Evolutionary conservation across 2,113 vertebrate species (phyloP).

Genomic region (Sinosuthora webbiana): DNA sequence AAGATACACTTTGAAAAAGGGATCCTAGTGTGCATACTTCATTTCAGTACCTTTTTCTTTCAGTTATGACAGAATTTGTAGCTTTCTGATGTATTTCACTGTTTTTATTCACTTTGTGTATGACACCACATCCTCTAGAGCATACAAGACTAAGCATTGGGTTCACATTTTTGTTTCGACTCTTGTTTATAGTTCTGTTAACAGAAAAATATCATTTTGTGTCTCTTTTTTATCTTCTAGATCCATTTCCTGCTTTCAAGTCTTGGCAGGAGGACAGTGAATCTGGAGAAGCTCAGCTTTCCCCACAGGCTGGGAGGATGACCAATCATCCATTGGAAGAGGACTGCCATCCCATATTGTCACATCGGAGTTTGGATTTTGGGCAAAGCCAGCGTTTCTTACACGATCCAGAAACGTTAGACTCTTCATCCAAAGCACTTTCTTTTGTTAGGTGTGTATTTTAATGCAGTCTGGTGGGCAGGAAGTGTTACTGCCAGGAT

Average conservation of each 20-base stretch:
- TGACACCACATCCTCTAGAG: constrained; percentile 49
- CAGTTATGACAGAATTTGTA: constrained; percentile 48
- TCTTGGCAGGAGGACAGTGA: constrained; percentile 94
- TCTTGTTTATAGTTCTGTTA: neutral
- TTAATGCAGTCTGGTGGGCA: neutral
- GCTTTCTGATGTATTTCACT: constrained; percentile 57
- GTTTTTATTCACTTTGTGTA: constrained; percentile 53
- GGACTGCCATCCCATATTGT: constrained; percentile 83
- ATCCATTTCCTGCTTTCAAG: constrained; percentile 93
- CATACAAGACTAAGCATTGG: constrained; percentile 47
- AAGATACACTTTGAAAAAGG: constrained; percentile 62
- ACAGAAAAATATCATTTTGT: constrained; percentile 54
- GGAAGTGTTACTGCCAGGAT: neutral
- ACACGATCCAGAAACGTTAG: constrained; percentile 82
- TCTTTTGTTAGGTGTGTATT: constrained; percentile 80
- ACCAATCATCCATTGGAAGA: constrained; percentile 86
- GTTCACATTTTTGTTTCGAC: neutral
- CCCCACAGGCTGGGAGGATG: constrained; percentile 95
- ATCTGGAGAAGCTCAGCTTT: constrained; percentile 93
- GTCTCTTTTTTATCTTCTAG: constrained; percentile 70
- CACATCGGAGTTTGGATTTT: constrained; percentile 91
- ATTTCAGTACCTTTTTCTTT: constrained; percentile 51
- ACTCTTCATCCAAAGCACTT: constrained; percentile 88
- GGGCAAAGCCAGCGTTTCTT: constrained; percentile 93
- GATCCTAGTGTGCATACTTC: constrained; percentile 59